Evolutionary conservation across 2,797 vertebrate species (phyloP).

Genomic region (Molossus molossus): DNA sequence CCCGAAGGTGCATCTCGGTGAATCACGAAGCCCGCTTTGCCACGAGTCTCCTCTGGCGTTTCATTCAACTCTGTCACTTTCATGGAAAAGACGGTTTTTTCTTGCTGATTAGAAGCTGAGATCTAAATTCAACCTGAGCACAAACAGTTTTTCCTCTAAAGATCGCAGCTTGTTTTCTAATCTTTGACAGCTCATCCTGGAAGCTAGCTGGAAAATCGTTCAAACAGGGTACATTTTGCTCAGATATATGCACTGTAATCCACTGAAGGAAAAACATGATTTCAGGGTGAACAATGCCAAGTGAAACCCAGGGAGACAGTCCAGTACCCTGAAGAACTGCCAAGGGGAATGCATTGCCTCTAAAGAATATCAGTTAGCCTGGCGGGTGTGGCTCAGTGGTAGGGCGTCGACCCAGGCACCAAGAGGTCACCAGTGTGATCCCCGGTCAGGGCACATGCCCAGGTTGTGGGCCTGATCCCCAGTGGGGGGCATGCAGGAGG

Average conservation of each 20-base stretch:
- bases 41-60: fast-evolving
- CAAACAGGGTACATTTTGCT: fast-evolving
- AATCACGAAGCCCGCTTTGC: not conserved
- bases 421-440: too few relatives aligned
- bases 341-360: fast-evolving
- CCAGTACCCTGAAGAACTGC: not conserved
- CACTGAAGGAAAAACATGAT: not conserved
- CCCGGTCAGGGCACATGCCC: too few relatives aligned
- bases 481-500: too few relatives aligned
- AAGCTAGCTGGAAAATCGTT: not conserved
- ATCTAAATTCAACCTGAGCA: not conserved
- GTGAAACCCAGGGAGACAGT: not conserved
- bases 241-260: not conserved
- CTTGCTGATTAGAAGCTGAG: not conserved
- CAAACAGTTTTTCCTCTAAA: not conserved
- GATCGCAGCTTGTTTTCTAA: not conserved
- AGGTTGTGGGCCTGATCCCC: too few relatives aligned
- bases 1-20: not conserved
- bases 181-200: not conserved
- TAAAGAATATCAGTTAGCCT: not conserved
- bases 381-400: too few relatives aligned
- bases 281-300: not conserved
- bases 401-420: too few relatives aligned
- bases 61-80: not conserved
- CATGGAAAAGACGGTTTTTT: not conserved